These are phyloP conservation scores for Lathamus discolor DNA, from an alignment of 2,113 vertebrate species.

Conservation along the genomic window DNA sequence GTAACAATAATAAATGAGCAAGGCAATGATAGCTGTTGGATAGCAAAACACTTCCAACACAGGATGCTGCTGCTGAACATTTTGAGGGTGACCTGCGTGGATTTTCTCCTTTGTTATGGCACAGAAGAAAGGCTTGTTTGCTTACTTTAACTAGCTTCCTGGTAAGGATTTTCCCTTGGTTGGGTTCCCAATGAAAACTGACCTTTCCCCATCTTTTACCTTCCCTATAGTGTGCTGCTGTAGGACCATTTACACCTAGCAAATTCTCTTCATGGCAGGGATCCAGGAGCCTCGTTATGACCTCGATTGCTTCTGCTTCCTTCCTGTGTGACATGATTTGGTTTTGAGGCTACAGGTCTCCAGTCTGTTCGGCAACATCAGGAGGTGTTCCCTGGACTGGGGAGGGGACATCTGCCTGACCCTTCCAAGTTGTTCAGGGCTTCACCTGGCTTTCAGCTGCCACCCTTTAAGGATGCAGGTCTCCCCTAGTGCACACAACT, in stretches of 20 bases:
- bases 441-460: neutral
- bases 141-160: neutral
- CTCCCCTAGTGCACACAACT: neutral
- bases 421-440: neutral
- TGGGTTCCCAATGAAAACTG: neutral
- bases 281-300: neutral
- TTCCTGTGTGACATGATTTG: fast-evolving
- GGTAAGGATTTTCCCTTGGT: neutral
- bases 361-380: fast-evolving
- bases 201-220: neutral
- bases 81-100: neutral
- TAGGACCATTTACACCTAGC: neutral
- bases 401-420: neutral
- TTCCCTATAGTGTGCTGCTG: neutral
- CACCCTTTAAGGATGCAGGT: neutral
- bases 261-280: neutral
- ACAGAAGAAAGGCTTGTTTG: neutral
- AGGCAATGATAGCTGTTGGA: neutral
- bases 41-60: neutral
- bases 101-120: neutral
- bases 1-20: slow-evolving; percentile 1
- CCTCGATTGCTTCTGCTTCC: neutral
- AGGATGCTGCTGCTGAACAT: neutral
- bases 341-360: neutral
- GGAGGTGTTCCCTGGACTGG: neutral